Evolutionary conservation across 2,797 vertebrate genomes (phyloP), one percentile per base, ranked within the genome.

Genomic region (Platalea minor): DNA sequence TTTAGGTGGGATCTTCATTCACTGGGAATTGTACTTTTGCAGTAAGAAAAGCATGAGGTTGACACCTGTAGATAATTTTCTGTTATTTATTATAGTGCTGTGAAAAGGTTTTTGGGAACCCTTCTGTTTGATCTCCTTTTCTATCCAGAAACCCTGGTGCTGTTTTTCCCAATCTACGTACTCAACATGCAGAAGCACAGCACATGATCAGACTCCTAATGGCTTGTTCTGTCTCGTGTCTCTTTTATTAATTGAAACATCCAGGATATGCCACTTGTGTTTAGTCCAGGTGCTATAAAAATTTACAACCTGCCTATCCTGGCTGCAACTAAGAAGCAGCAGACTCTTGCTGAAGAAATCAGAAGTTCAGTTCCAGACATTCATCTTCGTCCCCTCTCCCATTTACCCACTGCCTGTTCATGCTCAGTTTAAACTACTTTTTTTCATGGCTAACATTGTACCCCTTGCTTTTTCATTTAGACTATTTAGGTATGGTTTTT

Each of bases 131-230:
- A 10, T n/a, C 8, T 57, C 6, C 11, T 26, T 76, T 78, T 91
- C 23, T 75, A 18, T 70, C 17, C 41, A 81, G 61, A 81, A 93
- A 67, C 3, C 10, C 8, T 59, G 46, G 17, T 33, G 7, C 3
- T 51, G 3, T 11, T 85, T 93, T 84, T 41, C 45, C 19, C 31
- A 57, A 4, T 54, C 35, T 81, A 20, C 4, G 13, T 37, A 15
- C 4, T 70, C 13, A 37, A 54, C 24, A 35, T 17, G 5, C 19
- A 81, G 60, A 67, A 54, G 4, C 19, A 67, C 10, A 48, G 5
- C 1, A 0, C 0, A 1, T 43, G 29, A 54, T 46, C 33, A 45
- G 25, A 17, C 3, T 61, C 15, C 5, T 48, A 45, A 45, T 53
- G 31, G 3, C 9, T 80, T 26, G 13, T 72, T 87, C 12, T 65